These are phyloP conservation scores for Cheilosia vernalis DNA, from an alignment of 2,888 invertebrate genomes.

Conservation along the genomic window DNA sequence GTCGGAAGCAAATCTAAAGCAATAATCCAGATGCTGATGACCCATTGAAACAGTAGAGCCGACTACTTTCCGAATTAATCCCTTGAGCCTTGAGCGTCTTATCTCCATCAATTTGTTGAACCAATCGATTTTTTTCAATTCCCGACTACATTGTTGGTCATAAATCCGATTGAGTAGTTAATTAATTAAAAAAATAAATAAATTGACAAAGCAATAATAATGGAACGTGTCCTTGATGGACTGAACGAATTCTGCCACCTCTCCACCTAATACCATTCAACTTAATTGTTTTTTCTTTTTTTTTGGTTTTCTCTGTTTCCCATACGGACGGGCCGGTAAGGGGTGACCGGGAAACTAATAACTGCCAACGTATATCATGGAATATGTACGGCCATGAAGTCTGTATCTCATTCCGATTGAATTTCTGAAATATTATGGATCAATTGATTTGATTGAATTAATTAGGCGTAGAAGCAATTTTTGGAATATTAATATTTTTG, in stretches of 20 bases:
- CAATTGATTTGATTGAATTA: conserved; percentile 51
- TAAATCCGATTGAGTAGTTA: conserved; percentile 48
- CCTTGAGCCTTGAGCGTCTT: neutral
- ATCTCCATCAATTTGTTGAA: neutral
- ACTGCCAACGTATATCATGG: neutral
- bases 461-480: conserved; percentile 33
- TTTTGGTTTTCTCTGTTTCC: neutral
- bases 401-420: conserved; percentile 32
- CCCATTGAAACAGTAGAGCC: neutral
- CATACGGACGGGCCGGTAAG: neutral
- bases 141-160: conserved; percentile 40
- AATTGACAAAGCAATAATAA: conserved; percentile 48
- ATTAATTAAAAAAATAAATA: conserved; percentile 56
- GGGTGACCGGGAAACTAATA: neutral
- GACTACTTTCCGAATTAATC: conserved; percentile 1
- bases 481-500: conserved; percentile 30
- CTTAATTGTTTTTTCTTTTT: conserved; percentile 16
- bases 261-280: neutral
- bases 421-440: conserved; percentile 54
- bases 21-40: neutral
- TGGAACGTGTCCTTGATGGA: conserved; percentile 34
- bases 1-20: neutral
- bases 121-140: conserved; percentile 40
- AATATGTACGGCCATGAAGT: conserved; percentile 12
- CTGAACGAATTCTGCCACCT: neutral